Base-by-base conservation (phyloP, 2,888 invertebrate genomes). In the Eurytoma californica region DNA sequence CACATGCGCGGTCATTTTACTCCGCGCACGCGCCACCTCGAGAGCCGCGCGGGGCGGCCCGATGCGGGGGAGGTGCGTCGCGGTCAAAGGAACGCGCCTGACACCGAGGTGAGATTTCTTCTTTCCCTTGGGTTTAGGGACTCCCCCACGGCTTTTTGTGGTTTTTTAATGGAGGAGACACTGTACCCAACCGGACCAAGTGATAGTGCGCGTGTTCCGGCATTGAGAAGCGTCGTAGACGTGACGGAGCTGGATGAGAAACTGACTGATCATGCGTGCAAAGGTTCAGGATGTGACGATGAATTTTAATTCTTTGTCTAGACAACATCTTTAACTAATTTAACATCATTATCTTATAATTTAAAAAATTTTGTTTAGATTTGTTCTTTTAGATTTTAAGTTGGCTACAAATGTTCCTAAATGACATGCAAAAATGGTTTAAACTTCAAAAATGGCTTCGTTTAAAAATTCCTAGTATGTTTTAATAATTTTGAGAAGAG, bases 221-320 rank as follows among this genome's bases (percentile, higher is more conserved):
- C 67, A 51, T 53, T 28, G 9, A 53, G 3, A 75, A 61, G 69
- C 75, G 73, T 79, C 39, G 18, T 0, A 16, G 28, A 30, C 63
- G 39, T 18, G 53, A 53, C 12, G 53, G 3, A 3, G 53, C 14
- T 9, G 9, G 49, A 49, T 49, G 14, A 14, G 9, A 3, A 13
- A 53, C 63, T 4, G 7, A 39, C 39, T 39, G 39, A 39, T 39
- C 39, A 7, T 39, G 39, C 39, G 39, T 7, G 39, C 7, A 39
- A 24, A 24, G 39, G 39, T 39, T 39, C 3, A 39, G 39, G 3
- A 7, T 39, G 39, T 39, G 39, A 39, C 39, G 4, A 39, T 39
- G 39, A 7, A 24, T 24, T 39, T 39, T 39, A 39, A 39, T 39
- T 7, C 5, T 39, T 39, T 3, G 39, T 39, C 39, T 39, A 39